Percentiles rank a stretch among this genome's conserved stretches.
These are phyloP conservation scores for Maniola jurtina DNA, from an alignment of 1,140 invertebrate genomes.

Conservation along the genomic window DNA sequence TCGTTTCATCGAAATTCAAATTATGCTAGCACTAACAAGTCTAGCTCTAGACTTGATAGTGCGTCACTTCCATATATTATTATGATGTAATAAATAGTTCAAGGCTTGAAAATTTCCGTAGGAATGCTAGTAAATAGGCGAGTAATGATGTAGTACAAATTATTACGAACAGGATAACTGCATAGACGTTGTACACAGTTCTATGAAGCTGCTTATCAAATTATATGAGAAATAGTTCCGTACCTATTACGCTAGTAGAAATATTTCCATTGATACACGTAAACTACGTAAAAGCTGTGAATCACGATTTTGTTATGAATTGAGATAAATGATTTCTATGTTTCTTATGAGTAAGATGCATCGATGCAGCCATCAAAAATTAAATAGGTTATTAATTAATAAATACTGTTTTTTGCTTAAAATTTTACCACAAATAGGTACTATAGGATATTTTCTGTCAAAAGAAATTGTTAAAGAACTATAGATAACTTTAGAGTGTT, in stretches of 20 bases:
- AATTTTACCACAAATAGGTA: no score
- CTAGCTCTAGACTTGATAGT: neutral
- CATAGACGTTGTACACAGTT: constrained; percentile 15
- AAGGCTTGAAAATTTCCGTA: neutral
- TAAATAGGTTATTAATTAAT: no score
- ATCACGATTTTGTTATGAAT: neutral
- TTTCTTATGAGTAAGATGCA: no score
- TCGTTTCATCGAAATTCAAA: no score
- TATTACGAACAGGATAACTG: constrained; percentile 11
- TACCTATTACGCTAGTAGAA: constrained; percentile 14
- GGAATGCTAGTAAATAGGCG: neutral
- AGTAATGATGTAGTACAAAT: neutral
- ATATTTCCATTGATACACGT: constrained; percentile 19
- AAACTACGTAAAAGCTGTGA: constrained; percentile 2
- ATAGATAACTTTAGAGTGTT: no score
- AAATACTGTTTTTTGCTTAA: no score
- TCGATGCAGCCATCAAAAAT: no score
- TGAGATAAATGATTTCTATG: no score
- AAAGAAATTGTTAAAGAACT: no score
- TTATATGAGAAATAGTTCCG: constrained; percentile 14
- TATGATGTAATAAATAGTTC: neutral
- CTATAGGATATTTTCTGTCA: no score
- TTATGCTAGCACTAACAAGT: neutral
- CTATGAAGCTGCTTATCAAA: constrained; percentile 9
- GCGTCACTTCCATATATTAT: neutral